phyloP scores from a whole-genome alignment of 1,140 invertebrate species.

The Colletes gigas region DNA sequence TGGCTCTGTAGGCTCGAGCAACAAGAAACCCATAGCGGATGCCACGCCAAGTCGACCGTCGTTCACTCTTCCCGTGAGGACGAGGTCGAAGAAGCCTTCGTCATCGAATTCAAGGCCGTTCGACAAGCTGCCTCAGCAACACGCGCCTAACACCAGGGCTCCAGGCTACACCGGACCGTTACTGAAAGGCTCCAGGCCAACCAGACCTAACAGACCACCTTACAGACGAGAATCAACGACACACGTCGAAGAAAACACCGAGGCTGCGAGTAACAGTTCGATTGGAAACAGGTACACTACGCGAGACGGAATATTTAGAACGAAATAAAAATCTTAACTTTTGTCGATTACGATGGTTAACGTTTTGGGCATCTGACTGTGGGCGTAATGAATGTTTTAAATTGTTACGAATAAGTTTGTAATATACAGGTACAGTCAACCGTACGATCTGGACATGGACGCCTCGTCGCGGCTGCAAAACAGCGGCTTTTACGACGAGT shows the following conservation, averaged over 20 bases:
- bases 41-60: constrained; percentile 61
- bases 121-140: constrained; percentile 78
- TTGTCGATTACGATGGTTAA: too few relatives aligned
- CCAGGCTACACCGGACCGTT: constrained; percentile 77
- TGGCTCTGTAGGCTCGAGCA: constrained; percentile 54
- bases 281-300: constrained; percentile 28
- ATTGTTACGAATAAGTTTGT: background rate
- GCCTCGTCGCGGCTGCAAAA: constrained; percentile 70
- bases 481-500: constrained; percentile 75
- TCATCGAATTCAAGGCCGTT: constrained; percentile 66
- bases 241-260: constrained; percentile 65
- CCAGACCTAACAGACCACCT: constrained; percentile 73
- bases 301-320: too few relatives aligned
- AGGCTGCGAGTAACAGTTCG: constrained; percentile 43
- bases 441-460: constrained; percentile 69
- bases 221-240: constrained; percentile 75
- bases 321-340: too few relatives aligned
- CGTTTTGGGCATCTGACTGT: too few relatives aligned
- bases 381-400: background rate
- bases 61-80: constrained; percentile 54
- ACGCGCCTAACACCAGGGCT: constrained; percentile 78
- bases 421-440: constrained; percentile 64
- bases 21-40: constrained; percentile 68
- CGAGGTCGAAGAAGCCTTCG: constrained; percentile 71
- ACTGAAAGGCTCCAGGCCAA: constrained; percentile 60